A percentile compares a stretch with the other conserved stretches of the same genome.
Conservation (phyloP, 2,797 vertebrate genomes). For the Orientallactaga sibirica region DNA sequence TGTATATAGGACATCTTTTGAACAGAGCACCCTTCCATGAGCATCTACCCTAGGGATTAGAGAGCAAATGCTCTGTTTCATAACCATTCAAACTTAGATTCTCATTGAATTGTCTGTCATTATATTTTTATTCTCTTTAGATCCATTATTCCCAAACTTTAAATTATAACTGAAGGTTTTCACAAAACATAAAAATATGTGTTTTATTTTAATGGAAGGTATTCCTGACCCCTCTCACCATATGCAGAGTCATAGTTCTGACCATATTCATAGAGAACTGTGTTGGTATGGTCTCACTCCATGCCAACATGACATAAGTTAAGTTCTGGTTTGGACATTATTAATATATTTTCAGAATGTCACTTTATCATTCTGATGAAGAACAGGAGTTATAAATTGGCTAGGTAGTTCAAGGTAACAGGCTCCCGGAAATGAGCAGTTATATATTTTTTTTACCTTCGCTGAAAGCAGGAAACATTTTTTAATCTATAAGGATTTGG, state of each 20-base stretch:
- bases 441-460: too few species aligned
- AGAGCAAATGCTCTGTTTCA: background rate
- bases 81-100: background rate
- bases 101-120: background rate
- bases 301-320: background rate
- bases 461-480: too few species aligned
- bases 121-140: slow-evolving; percentile 14
- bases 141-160: background rate
- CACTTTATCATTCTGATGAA: background rate
- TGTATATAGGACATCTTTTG: slow-evolving; percentile 4
- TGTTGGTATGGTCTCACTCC: background rate
- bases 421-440: too few species aligned
- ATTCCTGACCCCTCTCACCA: too few species aligned
- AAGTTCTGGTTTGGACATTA: background rate
- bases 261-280: background rate
- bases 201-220: background rate
- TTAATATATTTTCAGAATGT: background rate
- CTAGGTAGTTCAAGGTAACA: too few species aligned
- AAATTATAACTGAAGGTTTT: background rate
- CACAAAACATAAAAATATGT: background rate
- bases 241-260: background rate
- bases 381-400: too few species aligned
- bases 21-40: background rate
- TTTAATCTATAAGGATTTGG: too few species aligned
- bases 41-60: background rate